phyloP scores from a whole-genome alignment of 2,888 invertebrate genomes.

The Cyaniris semiargus region DNA sequence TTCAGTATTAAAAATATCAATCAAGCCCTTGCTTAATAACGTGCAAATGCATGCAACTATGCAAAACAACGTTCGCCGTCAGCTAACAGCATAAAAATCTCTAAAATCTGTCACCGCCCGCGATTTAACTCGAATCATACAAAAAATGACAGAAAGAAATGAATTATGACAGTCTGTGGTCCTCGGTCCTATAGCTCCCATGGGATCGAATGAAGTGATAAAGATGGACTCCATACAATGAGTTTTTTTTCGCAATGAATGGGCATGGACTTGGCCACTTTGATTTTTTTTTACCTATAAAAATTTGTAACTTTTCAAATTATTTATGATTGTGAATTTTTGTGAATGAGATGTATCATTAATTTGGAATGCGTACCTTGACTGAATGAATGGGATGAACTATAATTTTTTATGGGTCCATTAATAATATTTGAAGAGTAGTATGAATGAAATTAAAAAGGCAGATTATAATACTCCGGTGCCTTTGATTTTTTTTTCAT shows the following conservation, averaged over 20 bases:
- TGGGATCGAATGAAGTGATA: conserved; percentile 70
- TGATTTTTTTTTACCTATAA: conserved; percentile 58
- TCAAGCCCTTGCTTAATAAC: too few relatives aligned
- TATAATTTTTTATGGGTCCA: not conserved
- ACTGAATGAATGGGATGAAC: not conserved
- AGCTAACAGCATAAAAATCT: not conserved
- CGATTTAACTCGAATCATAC: not conserved
- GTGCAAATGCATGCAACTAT: not conserved
- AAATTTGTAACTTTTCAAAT: conserved; percentile 76
- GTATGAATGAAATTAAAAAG: conserved; percentile 1
- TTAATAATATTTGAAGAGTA: not conserved
- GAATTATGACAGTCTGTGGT: conserved; percentile 29
- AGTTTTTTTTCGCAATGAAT: conserved; percentile 54
- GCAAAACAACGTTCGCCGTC: not conserved
- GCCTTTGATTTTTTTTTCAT: too few relatives aligned
- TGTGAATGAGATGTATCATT: conserved; percentile 43
- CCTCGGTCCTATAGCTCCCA: conserved; percentile 52
- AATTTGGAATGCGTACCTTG: conserved; percentile 6
- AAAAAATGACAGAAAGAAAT: conserved; percentile 22
- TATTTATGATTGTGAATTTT: conserved; percentile 66
- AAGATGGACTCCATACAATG: conserved; percentile 61
- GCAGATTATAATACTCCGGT: not conserved
- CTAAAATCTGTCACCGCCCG: not conserved
- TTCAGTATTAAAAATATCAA: too few relatives aligned
- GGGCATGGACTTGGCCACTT: conserved; percentile 44